These are phyloP conservation scores for Oncorhynchus keta DNA, from an alignment of 2,113 vertebrate genomes.

Conservation along the genomic window DNA sequence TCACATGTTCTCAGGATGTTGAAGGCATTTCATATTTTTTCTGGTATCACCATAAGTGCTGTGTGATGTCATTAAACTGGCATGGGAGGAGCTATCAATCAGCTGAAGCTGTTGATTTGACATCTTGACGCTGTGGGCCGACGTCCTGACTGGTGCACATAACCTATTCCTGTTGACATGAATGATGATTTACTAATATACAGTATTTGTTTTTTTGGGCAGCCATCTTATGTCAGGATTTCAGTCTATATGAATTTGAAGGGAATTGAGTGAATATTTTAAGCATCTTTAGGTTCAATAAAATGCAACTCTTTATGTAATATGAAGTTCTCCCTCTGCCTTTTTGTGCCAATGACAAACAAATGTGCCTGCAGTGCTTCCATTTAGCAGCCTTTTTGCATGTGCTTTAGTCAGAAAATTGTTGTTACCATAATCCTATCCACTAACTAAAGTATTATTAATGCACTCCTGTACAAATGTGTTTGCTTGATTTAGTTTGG, in stretches of 20 bases:
- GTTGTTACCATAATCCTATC: background rate
- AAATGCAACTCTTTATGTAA: background rate
- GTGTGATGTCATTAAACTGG: background rate
- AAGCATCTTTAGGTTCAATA: background rate
- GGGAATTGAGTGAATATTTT: background rate
- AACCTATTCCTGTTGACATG: background rate
- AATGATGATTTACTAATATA: background rate
- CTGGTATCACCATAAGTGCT: slow-evolving; percentile 4
- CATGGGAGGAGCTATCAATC: background rate
- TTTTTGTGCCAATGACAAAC: background rate
- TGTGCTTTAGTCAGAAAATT: slow-evolving; percentile 4
- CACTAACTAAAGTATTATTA: background rate
- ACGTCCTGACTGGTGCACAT: background rate
- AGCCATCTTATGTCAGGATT: slow-evolving; percentile 9
- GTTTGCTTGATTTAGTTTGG: slow-evolving; percentile 8
- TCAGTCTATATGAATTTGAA: background rate
- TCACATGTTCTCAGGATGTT: slow-evolving; percentile 29
- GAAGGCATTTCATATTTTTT: slow-evolving; percentile 2
- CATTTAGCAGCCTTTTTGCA: background rate
- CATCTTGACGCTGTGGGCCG: background rate
- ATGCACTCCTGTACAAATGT: background rate
- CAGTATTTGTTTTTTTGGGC: background rate
- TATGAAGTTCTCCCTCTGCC: background rate
- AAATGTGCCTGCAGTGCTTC: background rate
- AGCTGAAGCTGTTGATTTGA: background rate